Evolutionary conservation across 2,888 invertebrate species (phyloP).

Genomic region (Molorchus minor): DNA sequence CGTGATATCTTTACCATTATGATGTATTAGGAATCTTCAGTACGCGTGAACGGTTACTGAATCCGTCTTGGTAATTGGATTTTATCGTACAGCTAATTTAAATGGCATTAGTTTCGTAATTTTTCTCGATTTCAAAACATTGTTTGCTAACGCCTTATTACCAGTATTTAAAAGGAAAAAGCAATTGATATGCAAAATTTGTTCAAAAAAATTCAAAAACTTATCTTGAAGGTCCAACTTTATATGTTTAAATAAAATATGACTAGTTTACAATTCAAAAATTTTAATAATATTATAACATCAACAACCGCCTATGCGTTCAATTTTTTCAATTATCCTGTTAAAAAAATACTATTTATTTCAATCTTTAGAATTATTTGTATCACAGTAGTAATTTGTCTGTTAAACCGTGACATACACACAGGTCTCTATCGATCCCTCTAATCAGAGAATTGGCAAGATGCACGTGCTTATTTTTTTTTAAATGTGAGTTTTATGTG

Average conservation of each 20-base stretch:
- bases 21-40: background rate
- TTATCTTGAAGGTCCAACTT: too few relatives aligned
- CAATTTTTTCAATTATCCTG: too few relatives aligned
- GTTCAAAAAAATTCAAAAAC: too few relatives aligned
- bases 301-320: too few relatives aligned
- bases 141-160: conserved; percentile 5
- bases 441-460: conserved; percentile 6
- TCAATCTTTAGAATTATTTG: too few relatives aligned
- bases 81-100: conserved; percentile 2
- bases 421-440: background rate
- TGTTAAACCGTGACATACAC: too few relatives aligned
- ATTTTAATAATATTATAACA: too few relatives aligned
- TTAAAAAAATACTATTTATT: too few relatives aligned
- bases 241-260: too few relatives aligned
- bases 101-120: conserved; percentile 4
- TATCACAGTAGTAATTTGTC: too few relatives aligned
- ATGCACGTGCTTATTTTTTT: conserved; percentile 27
- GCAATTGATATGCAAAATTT: conserved; percentile 9
- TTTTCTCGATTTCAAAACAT: background rate
- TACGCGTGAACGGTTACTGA: conserved; percentile 12
- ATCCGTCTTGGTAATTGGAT: conserved; percentile 13
- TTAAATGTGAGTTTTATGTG: conserved; percentile 21
- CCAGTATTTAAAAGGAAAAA: conserved; percentile 15
- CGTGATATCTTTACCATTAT: conserved; percentile 34
- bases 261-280: too few relatives aligned